phyloP scores from a whole-genome alignment of 2,113 vertebrate genomes.

The Proteles cristata region DNA sequence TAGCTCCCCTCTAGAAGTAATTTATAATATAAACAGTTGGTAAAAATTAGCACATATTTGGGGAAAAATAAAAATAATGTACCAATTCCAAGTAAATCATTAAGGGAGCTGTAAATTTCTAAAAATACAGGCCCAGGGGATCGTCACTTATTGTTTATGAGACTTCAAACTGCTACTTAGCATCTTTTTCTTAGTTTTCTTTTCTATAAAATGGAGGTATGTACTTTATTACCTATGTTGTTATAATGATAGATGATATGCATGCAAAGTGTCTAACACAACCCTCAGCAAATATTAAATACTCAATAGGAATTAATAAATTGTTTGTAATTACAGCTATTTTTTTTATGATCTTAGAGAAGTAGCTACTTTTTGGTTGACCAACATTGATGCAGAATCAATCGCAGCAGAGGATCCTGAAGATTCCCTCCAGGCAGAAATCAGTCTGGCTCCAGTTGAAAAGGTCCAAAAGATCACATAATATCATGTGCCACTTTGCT shows the following conservation, averaged over 20 bases:
- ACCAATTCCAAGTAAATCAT: neutral
- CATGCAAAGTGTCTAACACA: neutral
- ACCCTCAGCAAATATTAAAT: neutral
- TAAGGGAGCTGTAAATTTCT: neutral
- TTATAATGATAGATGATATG: neutral
- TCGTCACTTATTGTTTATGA: neutral
- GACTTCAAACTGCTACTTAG: neutral
- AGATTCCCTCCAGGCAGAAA: neutral
- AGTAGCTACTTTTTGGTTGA: neutral
- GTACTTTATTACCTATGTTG: neutral
- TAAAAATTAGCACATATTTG: neutral
- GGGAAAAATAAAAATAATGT: neutral
- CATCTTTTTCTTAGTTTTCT: neutral
- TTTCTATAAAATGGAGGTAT: neutral
- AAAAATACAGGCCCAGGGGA: neutral
- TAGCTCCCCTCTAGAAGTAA: neutral
- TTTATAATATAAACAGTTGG: neutral
- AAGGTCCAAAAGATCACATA: neutral
- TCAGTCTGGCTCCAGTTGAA: neutral
- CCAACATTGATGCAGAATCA: neutral
- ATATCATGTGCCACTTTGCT: neutral
- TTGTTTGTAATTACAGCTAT: neutral
- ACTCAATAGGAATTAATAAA: neutral
- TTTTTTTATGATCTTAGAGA: conserved; percentile 16
- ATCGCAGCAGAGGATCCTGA: neutral